Evolutionary conservation across 37 sponge, comb jelly and placozoan genomes (phyloP), one percentile per base, ranked within the genome.

Genomic region (Eunapius fragilis): DNA sequence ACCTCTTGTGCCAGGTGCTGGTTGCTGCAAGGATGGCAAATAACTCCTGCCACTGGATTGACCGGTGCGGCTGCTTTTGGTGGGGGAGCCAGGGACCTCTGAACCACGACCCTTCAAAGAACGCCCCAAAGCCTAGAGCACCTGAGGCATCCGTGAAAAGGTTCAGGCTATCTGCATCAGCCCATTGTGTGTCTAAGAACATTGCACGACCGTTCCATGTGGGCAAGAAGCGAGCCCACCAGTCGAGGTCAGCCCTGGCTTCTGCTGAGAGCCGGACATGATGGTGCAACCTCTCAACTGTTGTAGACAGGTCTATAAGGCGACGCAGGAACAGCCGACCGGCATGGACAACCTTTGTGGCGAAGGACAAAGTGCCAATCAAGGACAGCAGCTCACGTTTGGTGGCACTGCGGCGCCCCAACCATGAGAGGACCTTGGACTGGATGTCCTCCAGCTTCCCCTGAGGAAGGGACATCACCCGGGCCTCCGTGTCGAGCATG

Each of bases 381-480:
- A 82, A 37, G 36, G 73, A 71, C 76, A 37, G 84, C n/a, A 82
- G 76, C 75, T 82, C 31, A 26, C 76, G 84, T 76, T 75, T 82
- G n/a, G 75, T 76, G 76, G 77, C 25, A n/a, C 31, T 25, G 23
- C 34, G 37, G n/a, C 76, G 31, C 31, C 26, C 38, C 25, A 41
- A 30, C 76, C 75, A 76, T n/a, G 24, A 33, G n/a, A 77, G n/a
- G 3, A 82, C 31, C 28, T 76, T 76, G 28, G 75, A 30, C 28
- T 36, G 36, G 25, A 82, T 24, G 2, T 24, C 70, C 24, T 25
- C 70, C 70, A 80, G 68, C 81, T 80, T 80, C 24, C 37, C 81
- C 37, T 80, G 69, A 30, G 81, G 81, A 24, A 80, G 70, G 3
- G 30, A 31, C 28, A 80, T 25, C 31, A 36, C n/a, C 81, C 28